phyloP scores from a whole-genome alignment of 2,113 vertebrate species.

The Baryphthengus martii region DNA sequence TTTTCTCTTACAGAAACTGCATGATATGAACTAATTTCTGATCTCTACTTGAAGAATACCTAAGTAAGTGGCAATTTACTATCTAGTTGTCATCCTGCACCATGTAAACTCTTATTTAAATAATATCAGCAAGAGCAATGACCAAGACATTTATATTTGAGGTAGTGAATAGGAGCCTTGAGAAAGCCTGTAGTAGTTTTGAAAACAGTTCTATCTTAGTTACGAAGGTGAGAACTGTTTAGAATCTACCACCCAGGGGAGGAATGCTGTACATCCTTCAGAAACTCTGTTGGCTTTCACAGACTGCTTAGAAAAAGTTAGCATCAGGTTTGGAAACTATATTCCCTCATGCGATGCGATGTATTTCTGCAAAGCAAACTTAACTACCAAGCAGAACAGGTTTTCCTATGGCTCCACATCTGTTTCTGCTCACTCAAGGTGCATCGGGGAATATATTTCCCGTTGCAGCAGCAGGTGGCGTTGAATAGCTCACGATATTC shows the following conservation, averaged over 20 bases:
- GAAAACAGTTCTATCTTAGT: background rate
- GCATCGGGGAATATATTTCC: constrained; percentile 41
- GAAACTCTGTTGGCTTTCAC: background rate
- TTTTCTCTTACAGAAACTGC: background rate
- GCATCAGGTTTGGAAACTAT: background rate
- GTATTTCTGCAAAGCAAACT: background rate
- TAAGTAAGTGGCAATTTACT: background rate
- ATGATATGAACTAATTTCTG: background rate
- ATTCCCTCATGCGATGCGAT: background rate
- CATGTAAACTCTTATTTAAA: background rate
- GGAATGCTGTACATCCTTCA: background rate
- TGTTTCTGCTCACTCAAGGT: constrained; percentile 34
- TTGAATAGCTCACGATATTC: constrained; percentile 16
- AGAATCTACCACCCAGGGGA: background rate
- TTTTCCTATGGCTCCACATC: background rate
- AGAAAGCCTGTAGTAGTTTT: background rate
- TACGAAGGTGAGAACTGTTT: background rate
- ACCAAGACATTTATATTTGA: background rate
- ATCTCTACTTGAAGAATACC: background rate
- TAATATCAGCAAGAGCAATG: background rate
- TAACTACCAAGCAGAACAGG: background rate
- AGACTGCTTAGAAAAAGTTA: background rate
- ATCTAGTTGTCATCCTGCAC: background rate
- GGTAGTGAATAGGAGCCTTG: background rate
- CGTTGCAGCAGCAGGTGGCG: constrained; percentile 55